Percentiles rank a stretch among this genome's conserved stretches.
These are phyloP conservation scores for Halictus quadricinctus DNA, from an alignment of 2,888 invertebrate species.

Conservation along the genomic window DNA sequence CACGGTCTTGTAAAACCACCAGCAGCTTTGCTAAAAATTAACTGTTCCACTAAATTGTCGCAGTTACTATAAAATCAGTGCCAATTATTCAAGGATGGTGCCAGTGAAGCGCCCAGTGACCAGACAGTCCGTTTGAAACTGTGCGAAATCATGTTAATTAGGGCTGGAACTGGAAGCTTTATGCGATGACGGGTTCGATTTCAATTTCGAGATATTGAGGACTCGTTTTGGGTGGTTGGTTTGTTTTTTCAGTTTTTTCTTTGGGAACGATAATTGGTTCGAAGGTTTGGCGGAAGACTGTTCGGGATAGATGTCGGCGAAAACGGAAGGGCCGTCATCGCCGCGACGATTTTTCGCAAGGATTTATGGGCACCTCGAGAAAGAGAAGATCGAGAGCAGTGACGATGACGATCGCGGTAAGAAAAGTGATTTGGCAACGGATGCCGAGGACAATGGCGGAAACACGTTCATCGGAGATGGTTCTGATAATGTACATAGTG, in stretches of 20 bases:
- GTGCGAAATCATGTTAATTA: not conserved
- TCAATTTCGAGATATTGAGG: not conserved
- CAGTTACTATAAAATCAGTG: not conserved
- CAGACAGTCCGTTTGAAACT: not conserved
- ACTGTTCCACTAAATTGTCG: not conserved
- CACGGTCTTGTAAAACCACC: not conserved
- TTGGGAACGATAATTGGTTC: not conserved
- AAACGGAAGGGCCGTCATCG: constrained; percentile 86
- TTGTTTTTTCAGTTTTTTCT: not conserved
- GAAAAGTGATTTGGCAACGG: constrained; percentile 47
- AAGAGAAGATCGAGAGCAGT: constrained; percentile 62
- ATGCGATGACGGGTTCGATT: not conserved
- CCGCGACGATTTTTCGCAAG: constrained; percentile 92
- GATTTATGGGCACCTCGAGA: constrained; percentile 90
- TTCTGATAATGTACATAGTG: constrained; percentile 16
- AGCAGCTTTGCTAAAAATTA: not conserved
- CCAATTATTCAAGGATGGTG: not conserved
- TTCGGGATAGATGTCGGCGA: constrained; percentile 70
- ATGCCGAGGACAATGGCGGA: constrained; percentile 46
- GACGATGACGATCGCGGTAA: constrained; percentile 60
- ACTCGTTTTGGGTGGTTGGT: not conserved
- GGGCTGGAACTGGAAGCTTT: not conserved
- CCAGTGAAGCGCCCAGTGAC: not conserved
- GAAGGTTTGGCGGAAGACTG: not conserved
- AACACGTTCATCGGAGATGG: constrained; percentile 16